Evolutionary conservation across 2,797 vertebrate genomes (phyloP), one percentile per base, ranked within the genome.

Genomic region (Hypotaenidia philippensis): DNA sequence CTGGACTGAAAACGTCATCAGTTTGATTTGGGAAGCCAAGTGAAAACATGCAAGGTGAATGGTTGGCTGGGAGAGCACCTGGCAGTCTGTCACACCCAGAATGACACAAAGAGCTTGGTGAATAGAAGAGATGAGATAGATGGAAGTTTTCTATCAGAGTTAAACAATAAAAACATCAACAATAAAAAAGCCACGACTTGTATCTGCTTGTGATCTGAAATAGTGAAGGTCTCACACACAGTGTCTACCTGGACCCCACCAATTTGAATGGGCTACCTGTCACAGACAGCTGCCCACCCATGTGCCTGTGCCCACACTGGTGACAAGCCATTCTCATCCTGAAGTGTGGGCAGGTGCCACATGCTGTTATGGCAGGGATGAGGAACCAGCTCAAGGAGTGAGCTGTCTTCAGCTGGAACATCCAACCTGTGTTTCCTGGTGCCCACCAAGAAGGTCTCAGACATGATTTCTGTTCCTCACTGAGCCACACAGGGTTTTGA

Each of bases 241-340:
- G 10, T 14, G 13, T n/a, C 25, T 56, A 52, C 50, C 22, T 60
- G 45, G 13, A 8, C 21, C 18, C 26, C 36, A 49, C 14, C 7
- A 36, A 3, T 0, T 2, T 11, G 12, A 74, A 10, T 11, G 23
- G 22, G 5, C 16, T 55, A 6, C n/a, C n/a, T 40, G 41, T 31
- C 26, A 13, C 11, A 52, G 45, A 34, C 53, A 50, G 23, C 40
- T 14, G 14, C 29, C 34, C 56, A 60, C 20, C 4, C 32, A 10
- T 0, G 1, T 29, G n/a, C 29, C 56, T n/a, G 20, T 79, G 66
- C 15, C 55, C 40, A 26, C 3, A 9, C 15, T 12, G 31, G 13
- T 40, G 49, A 49, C 34, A 23, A 3, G 13, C 10, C 27, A 7
- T 27, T 88, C n/a, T 66, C 56, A 61, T 22, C 44, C 23, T 56